Evolutionary conservation across 2,113 vertebrate genomes (phyloP), one percentile per base, ranked within the genome.

Genomic region (Gila orcuttii): DNA sequence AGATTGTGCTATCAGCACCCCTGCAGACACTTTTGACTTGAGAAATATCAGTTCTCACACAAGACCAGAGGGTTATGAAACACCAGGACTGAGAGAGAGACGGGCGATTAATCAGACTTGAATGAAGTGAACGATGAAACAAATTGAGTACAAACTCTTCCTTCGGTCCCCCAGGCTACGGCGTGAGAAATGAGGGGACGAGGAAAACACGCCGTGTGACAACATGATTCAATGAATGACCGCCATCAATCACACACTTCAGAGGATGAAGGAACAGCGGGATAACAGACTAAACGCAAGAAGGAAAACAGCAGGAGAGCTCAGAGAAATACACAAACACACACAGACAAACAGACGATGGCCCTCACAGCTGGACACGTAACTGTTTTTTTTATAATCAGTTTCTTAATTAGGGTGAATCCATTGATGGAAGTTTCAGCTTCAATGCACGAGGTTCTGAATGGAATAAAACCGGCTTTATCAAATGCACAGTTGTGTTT

Each of bases 111-210:
- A 69, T 81, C 39, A 45, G n/a, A 52, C 64, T 33, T 31, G 45
- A 82, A 82, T 69, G 62, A 82, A 82, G 25, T n/a, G 12, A 82
- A 68, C 19, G 42, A 69, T 82, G n/a, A 68, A 77, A 55, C 47
- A 77, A 77, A 77, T 77, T 15, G 5, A 55, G 45, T 21, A 33
- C 15, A 66, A 64, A 68, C 28, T 52, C 39, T 82, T 82, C 62
- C 17, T 68, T 50, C 10, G 9, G 42, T 68, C 79, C 79, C 62
- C 21, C 25, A n/a, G 62, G 79, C 45, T 33, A 68, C 17, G 3
- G 11, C 11, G 25, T 52, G 45, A 68, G 42, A 64, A n/a, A 82
- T 79, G 76, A 79, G 31, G 31, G 55, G 55, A 79, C 13, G 52
- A 39, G 52, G 79, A 25, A 66, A 45, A 81, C 60, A 31, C 4